A percentile compares a stretch with the other conserved stretches of the same genome.
These are phyloP conservation scores for Thripadectes ignobilis DNA, from an alignment of 2,797 vertebrate species.

Conservation along the genomic window DNA sequence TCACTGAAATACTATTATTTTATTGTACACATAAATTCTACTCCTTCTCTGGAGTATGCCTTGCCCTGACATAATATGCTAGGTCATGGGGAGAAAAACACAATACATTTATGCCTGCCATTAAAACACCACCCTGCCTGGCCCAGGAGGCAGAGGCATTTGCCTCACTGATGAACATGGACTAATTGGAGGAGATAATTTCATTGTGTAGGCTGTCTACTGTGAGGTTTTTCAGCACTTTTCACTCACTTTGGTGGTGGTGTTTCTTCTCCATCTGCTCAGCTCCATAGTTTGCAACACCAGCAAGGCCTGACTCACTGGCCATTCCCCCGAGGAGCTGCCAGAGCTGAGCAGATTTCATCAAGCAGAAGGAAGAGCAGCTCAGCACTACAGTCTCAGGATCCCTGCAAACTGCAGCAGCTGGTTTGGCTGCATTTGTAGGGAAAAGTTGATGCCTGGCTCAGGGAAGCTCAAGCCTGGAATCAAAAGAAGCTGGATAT, in stretches of 20 bases:
- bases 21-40: conserved; percentile 26
- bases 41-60: conserved; percentile 1
- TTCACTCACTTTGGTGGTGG: background rate
- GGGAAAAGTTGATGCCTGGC: background rate
- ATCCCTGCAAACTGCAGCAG: background rate
- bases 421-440: background rate
- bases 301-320: background rate
- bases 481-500: background rate
- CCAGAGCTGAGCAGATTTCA: background rate
- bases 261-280: background rate
- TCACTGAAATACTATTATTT: conserved; percentile 13
- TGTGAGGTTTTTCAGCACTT: conserved; percentile 7
- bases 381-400: background rate
- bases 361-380: background rate
- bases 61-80: conserved; percentile 14
- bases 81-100: background rate
- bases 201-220: background rate
- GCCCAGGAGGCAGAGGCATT: background rate
- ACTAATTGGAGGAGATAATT: background rate
- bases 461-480: background rate
- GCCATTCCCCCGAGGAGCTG: background rate
- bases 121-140: conserved; percentile 25
- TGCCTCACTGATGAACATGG: background rate
- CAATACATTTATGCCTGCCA: conserved; percentile 29
- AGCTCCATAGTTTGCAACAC: background rate